Evolutionary conservation across 2,113 vertebrate genomes (phyloP), one percentile per base, ranked within the genome.

Genomic region (Fregetta grallaria): DNA sequence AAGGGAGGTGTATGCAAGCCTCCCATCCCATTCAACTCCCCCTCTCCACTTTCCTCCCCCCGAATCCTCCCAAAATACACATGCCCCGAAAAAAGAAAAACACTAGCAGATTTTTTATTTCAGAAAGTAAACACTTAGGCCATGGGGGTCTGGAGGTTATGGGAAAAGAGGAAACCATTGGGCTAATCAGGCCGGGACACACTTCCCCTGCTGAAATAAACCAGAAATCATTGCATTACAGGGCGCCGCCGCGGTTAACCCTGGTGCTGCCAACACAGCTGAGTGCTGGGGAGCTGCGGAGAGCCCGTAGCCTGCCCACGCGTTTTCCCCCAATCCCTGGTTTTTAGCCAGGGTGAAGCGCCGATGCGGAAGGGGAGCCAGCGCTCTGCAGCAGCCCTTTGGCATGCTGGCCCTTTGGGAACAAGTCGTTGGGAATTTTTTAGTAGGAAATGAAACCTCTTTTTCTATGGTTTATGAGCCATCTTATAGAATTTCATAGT

Each of bases 151-250:
- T 98, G 98, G 98, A 99, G 99, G 99, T 99, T 99, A 99, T 99
- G 99, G 99, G 99, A 99, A 99, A 99, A 98, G 98, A 99, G 99
- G 99, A 99, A 99, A 98, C 99, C 98, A 98, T 98, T 98, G 98
- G 99, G 98, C 99, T 99, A 99, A 99, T 99, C 99, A 99, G 99
- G 97, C 98, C 97, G 81, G 97, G 94, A 97, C 99, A 99, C 99
- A 99, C 99, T 99, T 99, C 99, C 99, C 98, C 98, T 98, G 97
- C 99, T 98, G 98, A 98, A 98, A 98, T 98, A 98, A 98, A 98
- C 96, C 98, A 98, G 98, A 98, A 98, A 98, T 97, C 97, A 90
- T 97, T 95, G 97, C 97, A 95, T 95, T 44, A 40, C 96, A 70
- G 96, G 94, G 88, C 90, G 74, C 96, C 58, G 42, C 52, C 21